These are phyloP conservation scores for Epinephelus coioides DNA, from an alignment of 2,797 vertebrate genomes.

Conservation along the genomic window DNA sequence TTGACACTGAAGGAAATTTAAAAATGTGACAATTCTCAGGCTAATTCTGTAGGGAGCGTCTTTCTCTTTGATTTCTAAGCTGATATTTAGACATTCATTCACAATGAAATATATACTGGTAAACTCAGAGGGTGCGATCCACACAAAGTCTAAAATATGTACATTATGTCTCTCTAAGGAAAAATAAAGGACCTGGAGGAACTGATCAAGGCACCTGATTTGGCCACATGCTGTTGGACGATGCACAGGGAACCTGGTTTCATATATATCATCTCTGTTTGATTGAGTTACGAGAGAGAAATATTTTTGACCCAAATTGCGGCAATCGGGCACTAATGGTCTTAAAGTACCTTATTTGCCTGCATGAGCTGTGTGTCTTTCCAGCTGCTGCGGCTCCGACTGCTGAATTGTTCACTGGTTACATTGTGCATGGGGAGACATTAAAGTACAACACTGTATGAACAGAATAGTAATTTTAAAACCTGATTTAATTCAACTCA, in stretches of 20 bases:
- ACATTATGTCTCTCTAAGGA: no score
- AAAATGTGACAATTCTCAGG: no score
- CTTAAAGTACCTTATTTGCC: background rate
- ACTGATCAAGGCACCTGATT: no score
- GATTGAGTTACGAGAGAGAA: background rate
- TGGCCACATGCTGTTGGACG: no score
- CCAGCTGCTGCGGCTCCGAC: background rate
- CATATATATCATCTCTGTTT: background rate
- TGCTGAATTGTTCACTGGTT: background rate
- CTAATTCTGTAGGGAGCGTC: background rate
- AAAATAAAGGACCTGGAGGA: no score
- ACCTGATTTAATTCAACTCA: constrained; percentile 4
- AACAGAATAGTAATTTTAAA: constrained; percentile 8
- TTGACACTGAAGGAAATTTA: no score
- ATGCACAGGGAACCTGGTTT: no score
- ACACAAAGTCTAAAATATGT: background rate
- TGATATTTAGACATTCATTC: background rate
- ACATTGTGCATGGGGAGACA: background rate
- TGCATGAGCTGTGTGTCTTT: background rate
- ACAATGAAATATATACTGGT: background rate
- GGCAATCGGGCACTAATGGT: background rate
- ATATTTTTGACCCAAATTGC: background rate
- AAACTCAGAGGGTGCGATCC: background rate
- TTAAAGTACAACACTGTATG: background rate
- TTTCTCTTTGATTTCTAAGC: no score